These are phyloP conservation scores for Plectrocnemia conspersa DNA, from an alignment of 1,140 invertebrate species.

Conservation along the genomic window DNA sequence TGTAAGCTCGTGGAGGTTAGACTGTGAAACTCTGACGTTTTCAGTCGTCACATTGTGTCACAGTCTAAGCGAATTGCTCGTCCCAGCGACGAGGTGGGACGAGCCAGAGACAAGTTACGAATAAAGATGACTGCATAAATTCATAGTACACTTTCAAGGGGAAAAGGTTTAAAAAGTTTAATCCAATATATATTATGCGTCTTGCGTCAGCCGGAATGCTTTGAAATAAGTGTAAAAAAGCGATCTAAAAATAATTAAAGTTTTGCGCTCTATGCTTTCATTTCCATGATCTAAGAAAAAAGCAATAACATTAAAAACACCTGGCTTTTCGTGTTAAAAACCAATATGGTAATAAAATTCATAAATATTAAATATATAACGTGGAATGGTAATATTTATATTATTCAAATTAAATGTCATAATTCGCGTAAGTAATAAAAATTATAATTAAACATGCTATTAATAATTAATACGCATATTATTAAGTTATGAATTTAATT, in stretches of 20 bases:
- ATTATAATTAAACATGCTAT: too few species aligned
- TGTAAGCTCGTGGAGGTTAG: slow-evolving; percentile 27
- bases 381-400: too few species aligned
- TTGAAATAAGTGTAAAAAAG: not conserved
- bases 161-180: not conserved
- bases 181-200: not conserved
- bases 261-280: slow-evolving; percentile 1
- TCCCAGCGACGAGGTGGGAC: slow-evolving; percentile 18
- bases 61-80: slow-evolving; percentile 22
- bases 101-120: slow-evolving; percentile 31
- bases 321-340: too few species aligned
- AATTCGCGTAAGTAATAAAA: too few species aligned
- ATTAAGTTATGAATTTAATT: too few species aligned
- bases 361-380: too few species aligned
- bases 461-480: too few species aligned
- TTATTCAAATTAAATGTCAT: too few species aligned
- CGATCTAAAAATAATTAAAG: not conserved
- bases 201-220: not conserved
- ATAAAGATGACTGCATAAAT: slow-evolving; percentile 32
- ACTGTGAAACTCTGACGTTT: slow-evolving; percentile 11
- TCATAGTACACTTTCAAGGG: slow-evolving; percentile 6
- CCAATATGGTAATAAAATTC: too few species aligned
- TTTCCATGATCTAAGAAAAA: too few species aligned
- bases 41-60: not conserved
- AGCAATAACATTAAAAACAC: too few species aligned